Percentiles rank a stretch among this genome's conserved stretches.
phyloP scores from a whole-genome alignment of 92 coral and sea anemone genomes.

The Phymanthus crucifer region DNA sequence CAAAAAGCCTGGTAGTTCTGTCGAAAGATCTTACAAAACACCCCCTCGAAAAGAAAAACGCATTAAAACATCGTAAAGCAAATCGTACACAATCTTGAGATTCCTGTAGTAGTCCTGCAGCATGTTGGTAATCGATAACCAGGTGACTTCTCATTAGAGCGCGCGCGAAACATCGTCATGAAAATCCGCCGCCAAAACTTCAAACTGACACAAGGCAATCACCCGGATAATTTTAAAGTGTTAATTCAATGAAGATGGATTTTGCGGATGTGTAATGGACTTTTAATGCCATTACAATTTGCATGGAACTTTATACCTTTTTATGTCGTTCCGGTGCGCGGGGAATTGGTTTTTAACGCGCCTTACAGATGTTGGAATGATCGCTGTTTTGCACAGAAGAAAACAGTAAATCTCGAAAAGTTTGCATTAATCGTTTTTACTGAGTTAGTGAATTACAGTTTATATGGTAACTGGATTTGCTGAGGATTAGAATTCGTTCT shows the following conservation, averaged over 20 bases:
- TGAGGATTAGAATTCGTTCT: neutral
- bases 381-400: neutral
- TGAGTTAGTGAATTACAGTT: neutral
- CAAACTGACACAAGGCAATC: constrained; percentile 10
- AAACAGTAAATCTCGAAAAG: neutral
- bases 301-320: constrained; percentile 31
- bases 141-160: neutral
- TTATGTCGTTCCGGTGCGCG: constrained; percentile 15
- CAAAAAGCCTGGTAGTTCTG: no score
- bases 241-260: constrained; percentile 13
- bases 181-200: constrained; percentile 18
- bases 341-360: constrained; percentile 10
- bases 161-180: constrained; percentile 1
- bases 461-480: neutral
- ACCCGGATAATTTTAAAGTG: constrained; percentile 19
- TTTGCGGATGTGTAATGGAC: constrained; percentile 17
- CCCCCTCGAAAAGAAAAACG: neutral
- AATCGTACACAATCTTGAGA: neutral
- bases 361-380: neutral
- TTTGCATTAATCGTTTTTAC: neutral
- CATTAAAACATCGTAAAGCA: neutral
- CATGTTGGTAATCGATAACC: constrained; percentile 1
- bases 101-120: neutral
- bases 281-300: constrained; percentile 32
- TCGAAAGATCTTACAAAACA: no score